These are phyloP conservation scores for Taenaris catops DNA, from an alignment of 2,888 invertebrate species.

Conservation along the genomic window DNA sequence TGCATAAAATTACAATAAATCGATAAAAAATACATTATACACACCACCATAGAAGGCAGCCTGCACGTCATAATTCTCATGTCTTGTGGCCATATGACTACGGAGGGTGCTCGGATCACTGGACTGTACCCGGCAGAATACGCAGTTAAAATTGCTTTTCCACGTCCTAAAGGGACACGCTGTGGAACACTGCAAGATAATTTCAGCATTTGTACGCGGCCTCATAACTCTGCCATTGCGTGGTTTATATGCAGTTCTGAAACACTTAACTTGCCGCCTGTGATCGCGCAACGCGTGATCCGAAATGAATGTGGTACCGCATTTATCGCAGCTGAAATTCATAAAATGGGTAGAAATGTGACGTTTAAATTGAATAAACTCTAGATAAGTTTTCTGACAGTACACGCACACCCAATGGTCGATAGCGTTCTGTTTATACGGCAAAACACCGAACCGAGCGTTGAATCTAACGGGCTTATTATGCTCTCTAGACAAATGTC, in stretches of 20 bases:
- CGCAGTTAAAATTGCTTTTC: slow-evolving; percentile 67
- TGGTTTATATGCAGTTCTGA: slow-evolving; percentile 58
- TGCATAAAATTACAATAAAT: too few relatives aligned
- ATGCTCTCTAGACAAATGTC: slow-evolving; percentile 53
- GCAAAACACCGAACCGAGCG: slow-evolving; percentile 58
- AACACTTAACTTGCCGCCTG: slow-evolving; percentile 62
- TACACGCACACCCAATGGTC: slow-evolving; percentile 56
- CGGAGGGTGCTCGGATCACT: slow-evolving; percentile 56
- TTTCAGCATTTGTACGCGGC: slow-evolving; percentile 61
- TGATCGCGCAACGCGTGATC: slow-evolving; percentile 62
- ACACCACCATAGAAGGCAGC: slow-evolving; percentile 67
- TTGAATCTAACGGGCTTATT: slow-evolving; percentile 60
- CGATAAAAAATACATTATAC: too few relatives aligned
- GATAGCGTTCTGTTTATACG: slow-evolving; percentile 52
- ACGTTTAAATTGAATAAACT: slow-evolving; percentile 57
- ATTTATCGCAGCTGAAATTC: slow-evolving; percentile 64
- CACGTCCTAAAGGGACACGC: slow-evolving; percentile 66
- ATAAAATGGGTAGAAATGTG: slow-evolving; percentile 64
- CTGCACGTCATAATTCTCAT: slow-evolving; percentile 60
- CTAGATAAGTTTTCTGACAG: slow-evolving; percentile 48
- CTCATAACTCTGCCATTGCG: slow-evolving; percentile 56
- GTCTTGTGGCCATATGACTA: slow-evolving; percentile 50
- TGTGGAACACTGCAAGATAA: slow-evolving; percentile 63
- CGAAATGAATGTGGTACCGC: slow-evolving; percentile 61
- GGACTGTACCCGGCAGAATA: slow-evolving; percentile 63